phyloP scores from a whole-genome alignment of 2,888 invertebrate genomes.

The Eudemis profundana region DNA sequence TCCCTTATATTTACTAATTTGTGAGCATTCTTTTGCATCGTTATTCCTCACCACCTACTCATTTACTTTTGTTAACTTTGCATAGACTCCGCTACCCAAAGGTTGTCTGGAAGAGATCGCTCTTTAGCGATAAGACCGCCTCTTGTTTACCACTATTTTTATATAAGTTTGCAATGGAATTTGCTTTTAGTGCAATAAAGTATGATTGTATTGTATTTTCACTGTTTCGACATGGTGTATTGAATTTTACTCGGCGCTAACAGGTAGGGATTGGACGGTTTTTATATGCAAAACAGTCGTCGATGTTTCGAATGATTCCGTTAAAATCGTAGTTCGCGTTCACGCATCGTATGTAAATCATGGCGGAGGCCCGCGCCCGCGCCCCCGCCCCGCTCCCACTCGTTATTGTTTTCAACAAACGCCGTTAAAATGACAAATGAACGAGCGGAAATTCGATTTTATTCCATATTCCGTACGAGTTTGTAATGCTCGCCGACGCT shows the following conservation, averaged over 20 bases:
- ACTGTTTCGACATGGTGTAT: neutral
- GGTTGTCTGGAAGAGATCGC: too few species aligned
- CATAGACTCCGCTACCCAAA: too few species aligned
- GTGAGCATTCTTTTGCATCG: too few species aligned
- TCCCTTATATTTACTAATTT: too few species aligned
- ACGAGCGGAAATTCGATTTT: conserved; percentile 53
- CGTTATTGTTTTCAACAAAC: conserved; percentile 53
- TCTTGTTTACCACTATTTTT: too few species aligned
- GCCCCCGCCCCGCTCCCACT: conserved; percentile 1
- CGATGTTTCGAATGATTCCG: conserved; percentile 64
- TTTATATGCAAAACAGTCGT: conserved; percentile 63
- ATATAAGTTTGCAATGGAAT: too few species aligned
- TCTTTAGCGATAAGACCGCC: too few species aligned
- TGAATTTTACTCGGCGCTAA: neutral
- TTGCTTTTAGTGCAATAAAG: too few species aligned
- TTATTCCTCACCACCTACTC: too few species aligned
- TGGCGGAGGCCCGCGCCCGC: conserved; percentile 44
- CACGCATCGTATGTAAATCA: conserved; percentile 66
- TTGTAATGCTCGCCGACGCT: conserved; percentile 6
- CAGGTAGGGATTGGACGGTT: conserved; percentile 48
- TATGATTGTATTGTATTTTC: too few species aligned
- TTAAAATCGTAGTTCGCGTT: conserved; percentile 52
- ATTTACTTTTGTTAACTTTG: too few species aligned
- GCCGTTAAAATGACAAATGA: conserved; percentile 67
- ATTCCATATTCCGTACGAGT: conserved; percentile 45